A percentile compares a stretch with the other conserved stretches of the same genome.
These are phyloP conservation scores for Tipula helvola DNA, from an alignment of 2,888 invertebrate genomes.

Conservation along the genomic window DNA sequence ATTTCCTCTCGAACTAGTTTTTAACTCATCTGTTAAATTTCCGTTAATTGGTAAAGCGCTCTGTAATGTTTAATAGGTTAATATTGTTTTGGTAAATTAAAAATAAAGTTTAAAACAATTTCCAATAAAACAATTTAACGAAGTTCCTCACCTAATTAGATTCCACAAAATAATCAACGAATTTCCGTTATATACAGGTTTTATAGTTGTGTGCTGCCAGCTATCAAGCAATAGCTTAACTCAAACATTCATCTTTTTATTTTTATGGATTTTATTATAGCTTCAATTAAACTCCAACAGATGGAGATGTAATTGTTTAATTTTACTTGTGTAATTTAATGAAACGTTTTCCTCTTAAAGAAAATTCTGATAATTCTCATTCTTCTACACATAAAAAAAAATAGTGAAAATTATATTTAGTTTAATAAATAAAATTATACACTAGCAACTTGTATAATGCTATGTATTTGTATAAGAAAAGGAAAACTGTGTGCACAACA, in stretches of 20 bases:
- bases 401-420: background rate
- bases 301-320: background rate
- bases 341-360: background rate
- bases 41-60: too few relatives aligned
- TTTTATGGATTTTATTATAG: background rate
- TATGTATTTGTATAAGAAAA: background rate
- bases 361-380: background rate
- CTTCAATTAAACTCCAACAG: background rate
- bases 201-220: background rate
- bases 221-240: background rate
- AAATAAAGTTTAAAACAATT: too few relatives aligned
- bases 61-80: too few relatives aligned
- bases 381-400: background rate
- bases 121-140: too few relatives aligned
- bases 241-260: background rate
- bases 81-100: too few relatives aligned
- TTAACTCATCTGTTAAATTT: too few relatives aligned
- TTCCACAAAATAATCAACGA: too few relatives aligned
- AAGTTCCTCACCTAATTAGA: too few relatives aligned
- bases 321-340: background rate
- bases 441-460: background rate
- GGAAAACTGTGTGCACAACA: background rate
- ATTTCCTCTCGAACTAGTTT: too few relatives aligned
- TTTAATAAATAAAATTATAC: background rate
- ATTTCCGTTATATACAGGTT: too few relatives aligned